Percentiles rank a stretch among this genome's conserved stretches.
phyloP scores from a whole-genome alignment of 2,888 invertebrate species.

The Iselma pallidipennis region DNA sequence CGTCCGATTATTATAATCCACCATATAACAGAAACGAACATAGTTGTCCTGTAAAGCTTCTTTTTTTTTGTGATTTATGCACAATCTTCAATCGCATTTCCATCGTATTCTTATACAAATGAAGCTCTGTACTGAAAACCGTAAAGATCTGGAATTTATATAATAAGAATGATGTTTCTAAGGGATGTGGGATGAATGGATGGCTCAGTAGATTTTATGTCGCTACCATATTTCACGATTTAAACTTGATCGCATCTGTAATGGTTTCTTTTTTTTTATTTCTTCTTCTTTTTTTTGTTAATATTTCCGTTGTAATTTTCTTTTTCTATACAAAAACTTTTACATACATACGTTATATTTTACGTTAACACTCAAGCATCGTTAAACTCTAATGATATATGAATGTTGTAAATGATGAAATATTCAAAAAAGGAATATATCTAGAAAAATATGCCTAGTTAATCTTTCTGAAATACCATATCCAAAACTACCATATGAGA shows the following conservation, averaged over 20 bases:
- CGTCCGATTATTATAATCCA: not conserved
- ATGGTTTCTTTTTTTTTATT: conserved; percentile 34
- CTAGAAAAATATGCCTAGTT: not conserved
- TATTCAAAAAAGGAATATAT: not conserved
- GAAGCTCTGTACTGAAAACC: conserved; percentile 29
- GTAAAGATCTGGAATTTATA: conserved; percentile 37
- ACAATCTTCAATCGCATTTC: conserved; percentile 32
- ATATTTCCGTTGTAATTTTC: no score
- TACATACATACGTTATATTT: conserved; percentile 16
- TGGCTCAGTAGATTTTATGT: conserved; percentile 31
- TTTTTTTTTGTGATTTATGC: conserved; percentile 31
- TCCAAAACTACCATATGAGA: not conserved
- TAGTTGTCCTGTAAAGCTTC: conserved; percentile 23
- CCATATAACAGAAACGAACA: no score
- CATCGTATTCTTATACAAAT: conserved; percentile 39
- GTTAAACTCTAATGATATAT: conserved; percentile 29
- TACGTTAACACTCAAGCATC: conserved; percentile 22
- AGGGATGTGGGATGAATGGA: conserved; percentile 11
- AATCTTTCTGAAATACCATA: not conserved
- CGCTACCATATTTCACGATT: conserved; percentile 36
- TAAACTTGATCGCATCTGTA: conserved; percentile 34
- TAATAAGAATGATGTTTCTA: conserved; percentile 28
- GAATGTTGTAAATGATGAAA: conserved; percentile 13
- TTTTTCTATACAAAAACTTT: no score
- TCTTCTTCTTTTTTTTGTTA: not conserved